A percentile compares a stretch with the other conserved stretches of the same genome.
These are phyloP conservation scores for Actinia tenebrosa DNA, from an alignment of 64 coral and sea anemone genomes.

Conservation along the genomic window DNA sequence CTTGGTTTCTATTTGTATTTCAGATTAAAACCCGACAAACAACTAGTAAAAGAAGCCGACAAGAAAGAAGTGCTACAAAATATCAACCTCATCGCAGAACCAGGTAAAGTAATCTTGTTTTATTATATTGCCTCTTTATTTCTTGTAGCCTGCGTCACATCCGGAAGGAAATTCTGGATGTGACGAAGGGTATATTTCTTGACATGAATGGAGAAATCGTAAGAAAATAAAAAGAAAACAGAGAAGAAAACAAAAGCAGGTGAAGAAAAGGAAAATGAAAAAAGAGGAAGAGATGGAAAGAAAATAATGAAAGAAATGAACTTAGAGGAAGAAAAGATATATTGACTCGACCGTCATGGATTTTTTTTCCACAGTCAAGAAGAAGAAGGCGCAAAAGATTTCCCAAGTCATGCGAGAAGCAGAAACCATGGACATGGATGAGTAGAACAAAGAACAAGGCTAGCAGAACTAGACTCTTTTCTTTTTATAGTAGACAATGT, in stretches of 20 bases:
- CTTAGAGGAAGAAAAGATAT: neutral
- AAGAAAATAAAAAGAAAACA: too few relatives aligned
- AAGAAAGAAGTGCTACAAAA: constrained; percentile 78
- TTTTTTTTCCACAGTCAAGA: constrained; percentile 1
- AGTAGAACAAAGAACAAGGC: constrained; percentile 16
- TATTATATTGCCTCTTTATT: too few relatives aligned
- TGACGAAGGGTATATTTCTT: too few relatives aligned
- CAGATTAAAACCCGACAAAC: constrained; percentile 78
- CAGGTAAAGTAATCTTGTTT: constrained; percentile 35
- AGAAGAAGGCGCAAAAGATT: constrained; percentile 66
- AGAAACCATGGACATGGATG: constrained; percentile 82
- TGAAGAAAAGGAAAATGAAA: too few relatives aligned
- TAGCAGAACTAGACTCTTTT: neutral
- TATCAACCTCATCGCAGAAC: constrained; percentile 66
- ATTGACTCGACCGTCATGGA: neutral
- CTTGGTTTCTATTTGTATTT: neutral
- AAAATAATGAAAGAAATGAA: neutral
- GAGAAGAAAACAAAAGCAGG: too few relatives aligned
- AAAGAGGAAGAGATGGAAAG: neutral
- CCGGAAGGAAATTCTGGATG: too few relatives aligned
- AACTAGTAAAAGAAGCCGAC: constrained; percentile 75
- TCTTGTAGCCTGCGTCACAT: too few relatives aligned
- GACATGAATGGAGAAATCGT: too few relatives aligned
- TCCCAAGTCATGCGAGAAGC: constrained; percentile 87
- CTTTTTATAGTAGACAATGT: neutral